Evolutionary conservation across 2,113 vertebrate species (phyloP).

Genomic region (Hiodon alosoides): DNA sequence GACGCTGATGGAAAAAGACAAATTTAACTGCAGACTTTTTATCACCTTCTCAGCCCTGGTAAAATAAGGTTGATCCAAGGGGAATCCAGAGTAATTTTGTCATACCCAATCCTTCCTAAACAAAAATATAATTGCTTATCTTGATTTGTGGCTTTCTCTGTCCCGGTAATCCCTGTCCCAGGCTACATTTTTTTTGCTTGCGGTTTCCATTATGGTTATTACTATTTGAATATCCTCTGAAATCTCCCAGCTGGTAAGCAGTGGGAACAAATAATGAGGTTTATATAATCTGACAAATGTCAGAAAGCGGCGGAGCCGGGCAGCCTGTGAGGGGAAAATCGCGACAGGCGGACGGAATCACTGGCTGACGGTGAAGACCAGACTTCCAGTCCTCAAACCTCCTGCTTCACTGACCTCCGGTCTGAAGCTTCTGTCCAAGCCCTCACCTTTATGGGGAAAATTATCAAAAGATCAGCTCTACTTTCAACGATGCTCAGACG

Average conservation of each 20-base stretch:
- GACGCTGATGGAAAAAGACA: background rate
- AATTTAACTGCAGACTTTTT: conserved; percentile 23
- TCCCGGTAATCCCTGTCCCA: conserved; percentile 4
- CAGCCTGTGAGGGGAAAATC: background rate
- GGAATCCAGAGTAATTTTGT: conserved; percentile 53
- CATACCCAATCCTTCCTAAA: conserved; percentile 34
- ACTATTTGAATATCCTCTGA: conserved; percentile 19
- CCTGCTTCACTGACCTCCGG: too few species aligned
- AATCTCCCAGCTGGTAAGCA: conserved; percentile 14
- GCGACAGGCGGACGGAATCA: conserved; percentile 7
- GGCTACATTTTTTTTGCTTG: conserved; percentile 4
- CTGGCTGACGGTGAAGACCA: background rate
- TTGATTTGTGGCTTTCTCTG: conserved; percentile 12
- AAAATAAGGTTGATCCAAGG: conserved; percentile 25
- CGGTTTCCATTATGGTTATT: conserved; percentile 12
- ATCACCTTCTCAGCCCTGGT: conserved; percentile 41
- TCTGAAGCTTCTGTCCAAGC: too few species aligned
- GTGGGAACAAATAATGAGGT: conserved; percentile 21
- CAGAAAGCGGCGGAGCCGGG: conserved; percentile 4
- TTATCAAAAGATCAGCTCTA: background rate
- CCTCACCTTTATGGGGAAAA: too few species aligned
- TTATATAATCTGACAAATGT: conserved; percentile 25
- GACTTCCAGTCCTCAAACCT: background rate
- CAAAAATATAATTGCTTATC: conserved; percentile 13
- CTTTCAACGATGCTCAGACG: background rate